These are phyloP conservation scores for Eulemur rufifrons DNA, from an alignment of 2,113 vertebrate species.

Conservation along the genomic window DNA sequence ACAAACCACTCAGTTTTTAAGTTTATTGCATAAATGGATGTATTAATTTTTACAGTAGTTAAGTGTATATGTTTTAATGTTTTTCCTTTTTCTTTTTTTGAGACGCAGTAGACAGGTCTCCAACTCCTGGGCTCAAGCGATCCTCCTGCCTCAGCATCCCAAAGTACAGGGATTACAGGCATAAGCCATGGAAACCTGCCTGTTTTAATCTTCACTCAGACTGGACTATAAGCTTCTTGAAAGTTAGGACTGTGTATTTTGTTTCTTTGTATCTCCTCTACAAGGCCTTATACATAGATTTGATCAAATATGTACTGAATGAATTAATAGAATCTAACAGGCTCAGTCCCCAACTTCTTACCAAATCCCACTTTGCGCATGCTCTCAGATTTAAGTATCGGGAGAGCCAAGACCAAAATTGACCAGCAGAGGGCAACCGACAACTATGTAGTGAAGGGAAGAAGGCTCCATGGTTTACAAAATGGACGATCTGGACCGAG, in stretches of 20 bases:
- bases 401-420: neutral
- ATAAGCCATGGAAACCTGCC: too few relatives aligned
- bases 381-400: neutral
- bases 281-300: neutral
- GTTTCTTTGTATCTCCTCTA: neutral
- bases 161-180: too few relatives aligned
- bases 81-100: neutral
- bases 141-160: too few relatives aligned
- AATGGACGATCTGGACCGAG: slow-evolving; percentile 59
- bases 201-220: neutral
- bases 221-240: neutral
- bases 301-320: neutral
- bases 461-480: neutral
- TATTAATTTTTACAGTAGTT: neutral
- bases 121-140: too few relatives aligned
- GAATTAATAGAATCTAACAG: neutral
- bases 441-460: neutral
- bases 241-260: neutral
- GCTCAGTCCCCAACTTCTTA: neutral
- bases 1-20: neutral
- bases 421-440: slow-evolving; percentile 72
- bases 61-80: neutral
- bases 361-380: neutral
- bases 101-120: neutral
- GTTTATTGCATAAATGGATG: neutral